These are phyloP conservation scores for Crenuchus spilurus DNA, from an alignment of 2,797 vertebrate genomes.

Conservation along the genomic window DNA sequence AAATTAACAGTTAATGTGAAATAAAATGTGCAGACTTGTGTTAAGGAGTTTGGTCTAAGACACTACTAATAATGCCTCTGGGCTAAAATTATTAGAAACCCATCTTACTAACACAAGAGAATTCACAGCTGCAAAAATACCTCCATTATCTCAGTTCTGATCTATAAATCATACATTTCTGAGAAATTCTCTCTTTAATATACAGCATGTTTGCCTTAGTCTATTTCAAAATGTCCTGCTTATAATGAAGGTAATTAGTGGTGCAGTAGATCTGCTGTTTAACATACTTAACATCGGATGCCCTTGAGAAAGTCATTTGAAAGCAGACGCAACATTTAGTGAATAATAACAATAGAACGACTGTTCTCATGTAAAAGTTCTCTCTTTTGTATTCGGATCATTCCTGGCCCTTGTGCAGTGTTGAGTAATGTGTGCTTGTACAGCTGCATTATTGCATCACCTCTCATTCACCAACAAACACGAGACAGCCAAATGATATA, in stretches of 20 bases:
- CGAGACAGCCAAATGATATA: conserved; percentile 43
- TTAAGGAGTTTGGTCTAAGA: too few species aligned
- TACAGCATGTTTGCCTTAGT: background rate
- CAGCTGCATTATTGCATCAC: conserved; percentile 39
- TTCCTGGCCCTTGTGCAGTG: background rate
- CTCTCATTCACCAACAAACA: conserved; percentile 44
- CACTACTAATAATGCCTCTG: too few species aligned
- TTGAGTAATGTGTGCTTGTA: conserved; percentile 23
- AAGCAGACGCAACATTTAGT: background rate
- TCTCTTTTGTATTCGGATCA: conserved; percentile 12
- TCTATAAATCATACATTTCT: background rate
- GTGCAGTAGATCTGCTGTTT: background rate
- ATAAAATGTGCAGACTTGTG: too few species aligned
- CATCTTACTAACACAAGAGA: background rate
- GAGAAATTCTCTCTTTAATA: background rate
- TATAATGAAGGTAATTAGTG: background rate
- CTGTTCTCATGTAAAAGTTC: background rate
- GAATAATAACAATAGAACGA: conserved; percentile 3
- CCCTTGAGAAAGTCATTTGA: background rate
- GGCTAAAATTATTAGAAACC: background rate
- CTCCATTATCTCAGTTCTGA: background rate
- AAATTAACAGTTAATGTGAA: too few species aligned
- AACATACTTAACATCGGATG: background rate
- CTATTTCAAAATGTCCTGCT: background rate
- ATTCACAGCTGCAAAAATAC: background rate